Percentiles rank a stretch among this genome's conserved stretches.
Evolutionary conservation across 2,797 vertebrate genomes (phyloP).

Genomic region (Hyperoplus lanceolatus): DNA sequence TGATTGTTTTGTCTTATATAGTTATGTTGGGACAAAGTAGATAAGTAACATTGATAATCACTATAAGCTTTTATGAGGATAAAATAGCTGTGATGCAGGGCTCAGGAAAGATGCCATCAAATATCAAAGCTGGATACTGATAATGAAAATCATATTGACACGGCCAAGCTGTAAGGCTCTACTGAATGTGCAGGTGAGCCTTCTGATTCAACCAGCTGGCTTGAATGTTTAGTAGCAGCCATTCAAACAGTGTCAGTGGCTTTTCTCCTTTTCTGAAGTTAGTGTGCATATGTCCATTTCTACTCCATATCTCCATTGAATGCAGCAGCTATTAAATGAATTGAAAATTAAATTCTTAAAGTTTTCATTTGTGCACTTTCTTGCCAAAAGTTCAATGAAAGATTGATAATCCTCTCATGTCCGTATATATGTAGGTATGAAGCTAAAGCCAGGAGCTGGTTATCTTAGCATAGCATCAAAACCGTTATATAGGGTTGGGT

Average conservation of each 20-base stretch:
- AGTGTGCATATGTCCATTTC: not conserved
- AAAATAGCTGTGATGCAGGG: constrained; percentile 15
- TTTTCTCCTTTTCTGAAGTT: not conserved
- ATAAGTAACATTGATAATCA: constrained; percentile 39
- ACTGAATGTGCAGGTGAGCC: not conserved
- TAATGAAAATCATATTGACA: constrained; percentile 12
- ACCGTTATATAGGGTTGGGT: too few species aligned
- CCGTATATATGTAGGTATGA: not conserved
- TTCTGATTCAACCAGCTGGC: not conserved
- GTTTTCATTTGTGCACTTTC: too few species aligned
- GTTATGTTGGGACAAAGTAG: constrained; percentile 15
- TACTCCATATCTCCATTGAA: not conserved
- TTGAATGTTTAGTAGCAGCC: not conserved
- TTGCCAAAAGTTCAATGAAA: not conserved
- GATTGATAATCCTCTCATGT: not conserved
- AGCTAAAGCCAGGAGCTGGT: not conserved
- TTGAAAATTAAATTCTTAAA: not conserved
- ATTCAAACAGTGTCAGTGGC: constrained; percentile 2
- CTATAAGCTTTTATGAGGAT: constrained; percentile 36
- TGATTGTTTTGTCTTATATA: constrained; percentile 6
- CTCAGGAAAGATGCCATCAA: constrained; percentile 26
- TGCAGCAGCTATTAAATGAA: not conserved
- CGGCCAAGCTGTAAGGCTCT: constrained; percentile 1
- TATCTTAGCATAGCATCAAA: not conserved
- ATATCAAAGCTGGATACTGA: constrained; percentile 33